A percentile compares a stretch with the other conserved stretches of the same genome.
Evolutionary conservation across 1,140 invertebrate species (phyloP).

Genomic region (Epicauta chinensis): DNA sequence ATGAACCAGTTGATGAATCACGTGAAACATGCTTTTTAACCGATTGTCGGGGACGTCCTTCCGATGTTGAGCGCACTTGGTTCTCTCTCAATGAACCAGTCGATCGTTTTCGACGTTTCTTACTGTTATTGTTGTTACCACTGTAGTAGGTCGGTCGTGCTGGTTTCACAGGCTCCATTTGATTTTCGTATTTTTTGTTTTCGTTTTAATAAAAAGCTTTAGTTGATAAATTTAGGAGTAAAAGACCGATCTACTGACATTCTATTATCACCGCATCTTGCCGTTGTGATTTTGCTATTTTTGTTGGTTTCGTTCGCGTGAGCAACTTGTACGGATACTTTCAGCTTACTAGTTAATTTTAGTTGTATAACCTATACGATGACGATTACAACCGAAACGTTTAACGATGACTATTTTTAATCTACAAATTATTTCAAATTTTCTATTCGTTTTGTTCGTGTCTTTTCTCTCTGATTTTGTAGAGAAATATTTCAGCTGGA

Average conservation of each 20-base stretch:
- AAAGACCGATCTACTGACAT: slow-evolving; percentile 1
- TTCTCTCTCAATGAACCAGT: slow-evolving; percentile 18
- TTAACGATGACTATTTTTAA: slow-evolving; percentile 14
- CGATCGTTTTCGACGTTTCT: slow-evolving; percentile 15
- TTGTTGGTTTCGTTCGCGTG: neutral
- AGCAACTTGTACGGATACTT: slow-evolving; percentile 5
- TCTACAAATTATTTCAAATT: neutral
- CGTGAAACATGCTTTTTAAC: slow-evolving; percentile 47
- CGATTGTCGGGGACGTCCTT: slow-evolving; percentile 51
- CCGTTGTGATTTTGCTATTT: too few relatives aligned
- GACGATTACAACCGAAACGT: slow-evolving; percentile 1
- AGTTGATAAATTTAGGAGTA: too few relatives aligned
- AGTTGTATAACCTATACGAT: slow-evolving; percentile 11
- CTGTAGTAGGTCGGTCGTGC: slow-evolving; percentile 12
- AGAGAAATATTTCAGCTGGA: too few relatives aligned
- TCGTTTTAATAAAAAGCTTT: neutral
- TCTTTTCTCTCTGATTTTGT: too few relatives aligned
- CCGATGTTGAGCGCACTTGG: slow-evolving; percentile 52
- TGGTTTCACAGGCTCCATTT: slow-evolving; percentile 10
- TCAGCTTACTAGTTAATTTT: slow-evolving; percentile 24
- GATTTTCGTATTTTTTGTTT: neutral
- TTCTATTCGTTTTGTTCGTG: too few relatives aligned
- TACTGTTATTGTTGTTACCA: slow-evolving; percentile 13
- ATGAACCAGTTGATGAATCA: slow-evolving; percentile 55
- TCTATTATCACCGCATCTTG: slow-evolving; percentile 8